Evolutionary conservation across 1,140 invertebrate species (phyloP), one percentile per base, ranked within the genome.

Genomic region (Brachionus asplanchnoidis): DNA sequence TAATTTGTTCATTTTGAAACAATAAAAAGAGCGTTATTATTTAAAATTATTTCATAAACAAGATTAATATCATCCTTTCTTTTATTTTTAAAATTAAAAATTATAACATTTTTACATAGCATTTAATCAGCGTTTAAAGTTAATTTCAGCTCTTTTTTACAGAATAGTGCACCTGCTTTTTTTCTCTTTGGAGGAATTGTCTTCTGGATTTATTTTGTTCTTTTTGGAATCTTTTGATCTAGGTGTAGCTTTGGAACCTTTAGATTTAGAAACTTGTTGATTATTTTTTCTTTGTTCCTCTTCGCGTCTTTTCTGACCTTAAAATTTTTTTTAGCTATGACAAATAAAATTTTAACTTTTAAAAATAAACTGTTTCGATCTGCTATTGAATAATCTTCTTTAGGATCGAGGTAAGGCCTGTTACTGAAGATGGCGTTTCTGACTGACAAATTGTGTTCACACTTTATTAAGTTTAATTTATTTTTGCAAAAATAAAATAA

Each of bases 81-180:
- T 36, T 36, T 36, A 36, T 36, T 36, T 36, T 36, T 0, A 36
- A 7, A 36, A 36, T 36, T 36, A 7, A 36, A 36, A 36, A 36
- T 36, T 36, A 7, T 36, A 36, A 36, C 32, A 36, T 6, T 36
- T 36, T 36, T 36, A 36, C 32, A 36, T 0, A 36, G 32, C 6
- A 36, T 36, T 36, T 6, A 36, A 36, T 36, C 32, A 36, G 4
- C 6, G 32, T 36, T 36, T 36, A 36, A 36, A 36, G 2, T 36
- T 0, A 36, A 36, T 36, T 36, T 36, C 32, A 36, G 32, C 4
- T 36, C 26, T 36, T 40, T 73, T 73, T 73, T 42, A 73, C 17
- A 73, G 32, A 73, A 73, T 73, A 17, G 68, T 73, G n/a, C 68
- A 73, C 42, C 40, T 40, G n/a, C 68, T 73, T 73, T 73, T 73